Percentiles rank a stretch among this genome's conserved stretches.
Evolutionary conservation across 2,797 vertebrate genomes (phyloP).

Genomic region (Thaleichthys pacificus): DNA sequence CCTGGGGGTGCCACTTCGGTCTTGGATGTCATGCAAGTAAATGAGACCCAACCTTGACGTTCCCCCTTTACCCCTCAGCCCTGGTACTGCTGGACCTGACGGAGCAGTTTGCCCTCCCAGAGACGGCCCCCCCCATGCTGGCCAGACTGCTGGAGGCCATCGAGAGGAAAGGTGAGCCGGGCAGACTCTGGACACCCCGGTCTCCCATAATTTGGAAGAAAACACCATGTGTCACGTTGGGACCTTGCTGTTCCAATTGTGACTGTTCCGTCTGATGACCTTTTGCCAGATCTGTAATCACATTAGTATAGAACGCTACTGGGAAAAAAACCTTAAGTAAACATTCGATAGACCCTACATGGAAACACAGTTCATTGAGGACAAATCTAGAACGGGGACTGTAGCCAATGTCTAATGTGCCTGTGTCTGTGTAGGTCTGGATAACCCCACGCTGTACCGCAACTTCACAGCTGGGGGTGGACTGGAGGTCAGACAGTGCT

Average conservation of each 20-base stretch:
- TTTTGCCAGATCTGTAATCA: not conserved
- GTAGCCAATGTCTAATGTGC: not conserved
- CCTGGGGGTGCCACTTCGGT: no score
- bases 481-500: slow-evolving; percentile 88
- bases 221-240: not conserved
- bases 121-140: slow-evolving; percentile 84
- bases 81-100: slow-evolving; percentile 84
- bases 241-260: not conserved
- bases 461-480: slow-evolving; percentile 83
- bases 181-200: not conserved
- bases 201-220: not conserved
- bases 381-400: not conserved
- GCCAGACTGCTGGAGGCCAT: slow-evolving; percentile 87
- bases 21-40: no score
- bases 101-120: slow-evolving; percentile 90
- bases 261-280: no score
- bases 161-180: slow-evolving; percentile 91
- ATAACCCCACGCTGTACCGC: slow-evolving; percentile 89
- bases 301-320: not conserved
- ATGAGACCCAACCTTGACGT: not conserved
- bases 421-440: slow-evolving; percentile 77
- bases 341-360: not conserved
- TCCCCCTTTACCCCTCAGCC: slow-evolving; percentile 43
- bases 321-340: not conserved
- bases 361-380: not conserved